phyloP scores from a whole-genome alignment of 2,113 vertebrate genomes.

The Isichthys henryi region DNA sequence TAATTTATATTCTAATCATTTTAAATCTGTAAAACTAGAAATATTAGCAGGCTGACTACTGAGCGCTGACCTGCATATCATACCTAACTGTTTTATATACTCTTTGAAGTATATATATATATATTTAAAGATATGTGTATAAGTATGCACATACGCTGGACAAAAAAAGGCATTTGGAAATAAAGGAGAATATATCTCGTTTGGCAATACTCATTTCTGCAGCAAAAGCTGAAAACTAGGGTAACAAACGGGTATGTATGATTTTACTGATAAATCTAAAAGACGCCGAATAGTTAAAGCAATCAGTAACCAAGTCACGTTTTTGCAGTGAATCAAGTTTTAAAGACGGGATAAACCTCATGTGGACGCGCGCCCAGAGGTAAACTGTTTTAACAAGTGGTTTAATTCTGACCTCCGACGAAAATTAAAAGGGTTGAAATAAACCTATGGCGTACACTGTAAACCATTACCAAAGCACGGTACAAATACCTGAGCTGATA shows the following conservation, averaged over 20 bases:
- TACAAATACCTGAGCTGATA: background rate
- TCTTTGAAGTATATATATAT: background rate
- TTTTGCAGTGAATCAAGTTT: background rate
- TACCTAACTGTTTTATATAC: background rate
- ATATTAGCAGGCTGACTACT: background rate
- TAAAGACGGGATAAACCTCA: background rate
- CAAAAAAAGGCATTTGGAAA: background rate
- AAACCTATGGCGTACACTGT: background rate
- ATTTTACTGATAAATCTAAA: background rate
- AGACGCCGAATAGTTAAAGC: background rate
- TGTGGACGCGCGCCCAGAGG: constrained; percentile 27
- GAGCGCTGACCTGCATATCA: background rate
- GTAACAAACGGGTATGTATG: background rate
- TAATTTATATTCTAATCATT: background rate
- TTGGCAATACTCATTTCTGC: background rate
- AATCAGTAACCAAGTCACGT: background rate
- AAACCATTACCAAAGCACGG: background rate
- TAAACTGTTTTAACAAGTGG: constrained; percentile 36
- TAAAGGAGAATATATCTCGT: background rate
- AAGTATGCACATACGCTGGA: background rate
- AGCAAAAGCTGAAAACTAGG: background rate
- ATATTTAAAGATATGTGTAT: background rate
- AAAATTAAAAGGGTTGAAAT: constrained; percentile 2
- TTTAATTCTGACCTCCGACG: constrained; percentile 27
- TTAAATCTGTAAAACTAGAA: background rate